Percentiles rank a stretch among this genome's conserved stretches.
These are phyloP conservation scores for Larimichthys polyactis DNA, from an alignment of 2,113 vertebrate species.

Conservation along the genomic window DNA sequence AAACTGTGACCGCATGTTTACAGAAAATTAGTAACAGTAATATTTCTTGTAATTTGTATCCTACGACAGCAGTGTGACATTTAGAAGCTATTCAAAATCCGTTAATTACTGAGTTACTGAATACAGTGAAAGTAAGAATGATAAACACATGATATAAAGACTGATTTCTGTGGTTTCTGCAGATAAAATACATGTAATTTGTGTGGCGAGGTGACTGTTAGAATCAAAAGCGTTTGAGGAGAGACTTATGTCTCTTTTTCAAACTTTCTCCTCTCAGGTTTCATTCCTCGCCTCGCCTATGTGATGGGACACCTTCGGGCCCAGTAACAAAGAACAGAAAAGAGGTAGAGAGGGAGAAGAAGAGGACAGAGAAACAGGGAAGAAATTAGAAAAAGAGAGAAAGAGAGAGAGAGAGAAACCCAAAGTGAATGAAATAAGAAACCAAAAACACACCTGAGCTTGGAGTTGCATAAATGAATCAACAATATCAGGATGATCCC, in stretches of 20 bases:
- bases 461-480: constrained; percentile 99
- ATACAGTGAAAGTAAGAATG: neutral
- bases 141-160: neutral
- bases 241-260: constrained; percentile 64
- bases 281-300: constrained; percentile 78
- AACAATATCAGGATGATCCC: constrained; percentile 99
- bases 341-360: constrained; percentile 53
- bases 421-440: constrained; percentile 99
- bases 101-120: neutral
- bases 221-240: constrained; percentile 73
- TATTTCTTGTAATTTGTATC: neutral
- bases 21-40: neutral
- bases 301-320: constrained; percentile 68
- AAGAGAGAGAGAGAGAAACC: constrained; percentile 87
- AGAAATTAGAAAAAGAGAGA: constrained; percentile 76
- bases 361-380: constrained; percentile 71
- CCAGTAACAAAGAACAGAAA: constrained; percentile 71
- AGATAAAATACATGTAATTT: neutral
- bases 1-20: neutral
- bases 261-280: constrained; percentile 67
- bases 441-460: constrained; percentile 99
- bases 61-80: neutral
- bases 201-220: constrained; percentile 64
- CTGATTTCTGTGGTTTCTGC: neutral
- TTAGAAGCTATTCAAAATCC: neutral